Evolutionary conservation across 2,797 vertebrate genomes (phyloP).

Genomic region (Picus viridis): DNA sequence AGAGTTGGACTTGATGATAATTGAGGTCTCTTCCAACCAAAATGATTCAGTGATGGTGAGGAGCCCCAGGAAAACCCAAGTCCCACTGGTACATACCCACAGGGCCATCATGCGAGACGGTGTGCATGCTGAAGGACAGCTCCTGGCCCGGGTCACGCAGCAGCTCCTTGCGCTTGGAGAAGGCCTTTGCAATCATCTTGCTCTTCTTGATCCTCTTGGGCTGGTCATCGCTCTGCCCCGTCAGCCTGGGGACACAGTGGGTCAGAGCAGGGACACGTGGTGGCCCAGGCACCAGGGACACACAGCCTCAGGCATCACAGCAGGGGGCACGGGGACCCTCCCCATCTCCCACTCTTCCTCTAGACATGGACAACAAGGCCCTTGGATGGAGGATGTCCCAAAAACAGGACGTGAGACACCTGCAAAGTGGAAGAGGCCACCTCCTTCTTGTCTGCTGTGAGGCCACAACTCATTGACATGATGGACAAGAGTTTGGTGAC

Average conservation of each 20-base stretch:
- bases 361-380: background rate
- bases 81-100: slow-evolving; percentile 84
- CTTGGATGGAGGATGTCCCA: background rate
- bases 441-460: fast-evolving
- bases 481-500: background rate
- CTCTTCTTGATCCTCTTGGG: slow-evolving; percentile 98
- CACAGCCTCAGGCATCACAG: no score
- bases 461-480: fast-evolving
- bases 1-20: background rate
- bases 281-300: no score
- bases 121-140: slow-evolving; percentile 97
- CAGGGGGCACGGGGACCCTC: background rate
- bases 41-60: background rate
- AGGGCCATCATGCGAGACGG: slow-evolving; percentile 93
- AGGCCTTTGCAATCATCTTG: slow-evolving; percentile 99
- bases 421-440: fast-evolving
- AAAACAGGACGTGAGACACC: background rate
- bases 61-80: fast-evolving
- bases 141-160: slow-evolving; percentile 93
- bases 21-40: background rate
- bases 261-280: background rate
- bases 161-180: slow-evolving; percentile 94
- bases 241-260: slow-evolving; percentile 78
- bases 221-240: slow-evolving; percentile 93
- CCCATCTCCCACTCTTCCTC: fast-evolving